Conservation (phyloP, 2,113 vertebrate genomes). For the Pseudorectes ferrugineus region DNA sequence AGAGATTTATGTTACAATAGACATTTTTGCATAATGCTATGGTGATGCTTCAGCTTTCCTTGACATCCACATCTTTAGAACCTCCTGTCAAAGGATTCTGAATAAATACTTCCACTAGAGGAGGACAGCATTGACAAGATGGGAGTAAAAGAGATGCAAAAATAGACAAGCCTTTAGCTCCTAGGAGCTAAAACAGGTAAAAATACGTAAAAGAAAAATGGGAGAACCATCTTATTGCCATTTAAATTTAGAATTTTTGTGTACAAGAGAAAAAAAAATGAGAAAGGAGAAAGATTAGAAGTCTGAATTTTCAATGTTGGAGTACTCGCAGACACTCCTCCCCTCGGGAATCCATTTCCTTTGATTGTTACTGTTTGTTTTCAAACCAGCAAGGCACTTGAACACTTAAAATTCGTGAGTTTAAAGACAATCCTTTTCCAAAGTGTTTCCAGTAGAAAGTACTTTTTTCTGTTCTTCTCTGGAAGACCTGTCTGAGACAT, state of each 20-base stretch:
- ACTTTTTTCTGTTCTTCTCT: neutral
- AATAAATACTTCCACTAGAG: neutral
- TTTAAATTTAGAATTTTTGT: neutral
- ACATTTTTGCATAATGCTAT: constrained; percentile 48
- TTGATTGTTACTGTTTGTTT: neutral
- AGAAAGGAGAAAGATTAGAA: neutral
- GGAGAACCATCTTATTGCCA: neutral
- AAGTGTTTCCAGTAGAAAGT: neutral
- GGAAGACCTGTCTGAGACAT: neutral
- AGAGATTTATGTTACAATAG: constrained; percentile 56
- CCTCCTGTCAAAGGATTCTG: neutral
- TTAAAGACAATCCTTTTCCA: neutral
- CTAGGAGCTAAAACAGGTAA: neutral
- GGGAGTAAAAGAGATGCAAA: neutral
- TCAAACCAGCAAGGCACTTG: neutral
- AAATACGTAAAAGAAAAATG: neutral
- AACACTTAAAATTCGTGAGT: neutral
- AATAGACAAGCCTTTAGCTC: neutral
- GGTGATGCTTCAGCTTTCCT: constrained; percentile 8
- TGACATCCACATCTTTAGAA: neutral
- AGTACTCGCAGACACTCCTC: neutral
- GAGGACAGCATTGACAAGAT: neutral
- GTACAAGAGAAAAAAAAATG: neutral
- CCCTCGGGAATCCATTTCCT: neutral
- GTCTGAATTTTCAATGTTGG: neutral